Percentiles rank a stretch among this genome's conserved stretches.
Conservation (phyloP, 2,113 vertebrate species). For the Callithrix jacchus region DNA sequence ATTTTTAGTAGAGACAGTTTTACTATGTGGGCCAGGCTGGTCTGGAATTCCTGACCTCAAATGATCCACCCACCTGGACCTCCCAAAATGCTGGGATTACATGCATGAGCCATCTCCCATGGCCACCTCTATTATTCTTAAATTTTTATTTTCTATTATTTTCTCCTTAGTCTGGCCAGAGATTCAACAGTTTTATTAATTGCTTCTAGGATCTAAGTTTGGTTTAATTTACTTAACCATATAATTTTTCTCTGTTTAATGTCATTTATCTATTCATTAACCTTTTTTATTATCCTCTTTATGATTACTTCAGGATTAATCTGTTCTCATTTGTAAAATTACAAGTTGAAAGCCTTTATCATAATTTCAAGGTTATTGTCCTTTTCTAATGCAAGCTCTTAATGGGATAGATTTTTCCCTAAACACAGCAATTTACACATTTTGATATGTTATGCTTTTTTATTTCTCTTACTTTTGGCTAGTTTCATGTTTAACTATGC, state of each 20-base stretch:
- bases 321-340: neutral
- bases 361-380: neutral
- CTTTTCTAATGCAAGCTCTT: neutral
- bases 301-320: neutral
- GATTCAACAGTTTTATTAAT: neutral
- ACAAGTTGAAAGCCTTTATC: neutral
- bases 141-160: neutral
- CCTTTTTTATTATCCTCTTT: neutral
- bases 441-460: neutral
- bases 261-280: neutral
- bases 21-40: no score
- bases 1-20: no score
- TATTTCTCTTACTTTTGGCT: neutral
- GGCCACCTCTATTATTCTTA: neutral
- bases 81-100: no score
- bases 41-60: no score
- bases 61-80: no score
- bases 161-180: neutral
- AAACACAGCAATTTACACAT: neutral
- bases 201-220: neutral
- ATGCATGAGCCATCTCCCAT: no score
- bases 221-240: neutral
- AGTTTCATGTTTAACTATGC: neutral
- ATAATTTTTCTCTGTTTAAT: neutral
- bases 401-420: neutral